Evolutionary conservation across 2,113 vertebrate genomes (phyloP), one percentile per base, ranked within the genome.

Genomic region (Ammodytes dubius): DNA sequence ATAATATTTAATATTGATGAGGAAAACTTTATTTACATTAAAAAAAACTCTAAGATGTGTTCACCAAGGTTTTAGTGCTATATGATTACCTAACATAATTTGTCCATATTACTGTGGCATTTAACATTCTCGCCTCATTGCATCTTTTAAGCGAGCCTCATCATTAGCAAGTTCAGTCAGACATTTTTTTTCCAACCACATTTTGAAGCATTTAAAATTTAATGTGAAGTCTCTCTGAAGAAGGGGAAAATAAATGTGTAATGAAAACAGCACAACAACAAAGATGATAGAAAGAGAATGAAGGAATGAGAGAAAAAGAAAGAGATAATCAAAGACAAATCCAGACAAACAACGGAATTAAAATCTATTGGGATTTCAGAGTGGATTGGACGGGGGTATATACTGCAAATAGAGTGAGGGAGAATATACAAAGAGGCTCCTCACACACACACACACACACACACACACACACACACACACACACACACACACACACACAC

Each of bases 201-300:
- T 45, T 71, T 58, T 56, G 59, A 37, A 7, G 63, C 54, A 45
- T 83, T 73, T 57, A 6, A 27, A 11, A 76, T 77, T 66, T 49
- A 4, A 39, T 72, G 58, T 45, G 45, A 57, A 39, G 5, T 11
- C 9, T 61, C 63, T 59, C 59, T 14, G 52, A 79, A 42, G 58
- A 42, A 0, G 7, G 7, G 14, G 27, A 5, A n/a, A 65, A 72
- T 65, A 42, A 15, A 49, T 75, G 64, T 45, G 27, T 69, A 52
- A 68, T 71, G 47, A 57, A 64, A 27, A 27, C 2, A 27, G 39
- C 7, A 1, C 80, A 42, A 50, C 15, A 43, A 60, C 39, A 74
- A 43, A 59, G 57, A 11, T 3, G 5, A 64, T 0, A 19, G 12
- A 27, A 39, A 68, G 4, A 2, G 10, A 64, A 43, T 40, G 3